Evolutionary conservation across 2,797 vertebrate species (phyloP).

Genomic region (Ctenopoma multispine): DNA sequence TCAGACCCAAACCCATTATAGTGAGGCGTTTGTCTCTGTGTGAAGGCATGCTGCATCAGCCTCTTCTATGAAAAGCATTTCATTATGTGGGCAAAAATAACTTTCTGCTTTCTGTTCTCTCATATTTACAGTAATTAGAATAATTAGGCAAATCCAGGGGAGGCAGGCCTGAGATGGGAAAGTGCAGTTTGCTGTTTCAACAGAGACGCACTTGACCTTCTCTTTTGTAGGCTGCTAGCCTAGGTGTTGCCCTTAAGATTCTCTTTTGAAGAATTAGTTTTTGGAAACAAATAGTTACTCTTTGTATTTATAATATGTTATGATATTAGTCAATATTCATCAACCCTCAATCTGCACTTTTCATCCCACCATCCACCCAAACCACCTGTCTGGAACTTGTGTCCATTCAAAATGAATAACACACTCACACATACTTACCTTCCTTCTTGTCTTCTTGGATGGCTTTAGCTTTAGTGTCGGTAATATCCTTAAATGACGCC

Average conservation of each 20-base stretch:
- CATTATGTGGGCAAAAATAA: constrained; percentile 57
- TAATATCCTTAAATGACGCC: constrained; percentile 97
- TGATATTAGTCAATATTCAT: too few species aligned
- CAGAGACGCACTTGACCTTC: constrained; percentile 81
- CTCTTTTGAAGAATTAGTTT: constrained; percentile 63
- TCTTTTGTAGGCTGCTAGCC: constrained; percentile 86
- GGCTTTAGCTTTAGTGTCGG: constrained; percentile 94
- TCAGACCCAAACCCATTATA: constrained; percentile 36
- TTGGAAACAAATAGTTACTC: not conserved
- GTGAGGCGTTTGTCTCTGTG: constrained; percentile 19
- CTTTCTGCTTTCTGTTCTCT: constrained; percentile 33
- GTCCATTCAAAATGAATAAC: not conserved
- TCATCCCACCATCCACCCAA: not conserved
- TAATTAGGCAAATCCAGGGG: constrained; percentile 55
- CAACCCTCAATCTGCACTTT: not conserved
- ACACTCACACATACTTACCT: constrained; percentile 83
- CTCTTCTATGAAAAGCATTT: constrained; percentile 50
- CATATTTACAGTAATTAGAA: constrained; percentile 55
- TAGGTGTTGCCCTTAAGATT: constrained; percentile 91
- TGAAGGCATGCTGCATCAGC: constrained; percentile 51
- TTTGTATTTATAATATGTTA: constrained; percentile 14
- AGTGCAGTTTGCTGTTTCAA: constrained; percentile 51
- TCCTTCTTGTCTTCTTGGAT: constrained; percentile 94
- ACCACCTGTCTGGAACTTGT: too few species aligned
- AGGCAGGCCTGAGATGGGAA: constrained; percentile 37